phyloP scores from a whole-genome alignment of 2,888 invertebrate species.

The Nezara viridula region DNA sequence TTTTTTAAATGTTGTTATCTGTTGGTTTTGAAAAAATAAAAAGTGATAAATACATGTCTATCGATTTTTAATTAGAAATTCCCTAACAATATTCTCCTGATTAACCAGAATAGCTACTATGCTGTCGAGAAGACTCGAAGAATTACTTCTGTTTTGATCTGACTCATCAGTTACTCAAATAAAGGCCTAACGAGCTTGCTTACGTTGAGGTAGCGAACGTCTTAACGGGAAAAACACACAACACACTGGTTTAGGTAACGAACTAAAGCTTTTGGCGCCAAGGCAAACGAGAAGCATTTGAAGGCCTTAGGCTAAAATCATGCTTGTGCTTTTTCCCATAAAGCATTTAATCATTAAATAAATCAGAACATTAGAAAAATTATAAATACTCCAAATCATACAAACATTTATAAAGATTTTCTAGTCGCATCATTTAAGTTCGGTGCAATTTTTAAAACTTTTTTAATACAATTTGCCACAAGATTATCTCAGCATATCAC shows the following conservation, averaged over 20 bases:
- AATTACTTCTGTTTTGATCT: not conserved
- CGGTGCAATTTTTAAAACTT: too few species aligned
- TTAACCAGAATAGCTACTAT: not conserved
- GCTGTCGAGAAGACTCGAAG: not conserved
- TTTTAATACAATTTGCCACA: too few species aligned
- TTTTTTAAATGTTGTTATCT: too few species aligned
- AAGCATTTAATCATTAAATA: not conserved
- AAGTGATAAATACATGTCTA: too few species aligned
- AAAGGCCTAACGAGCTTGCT: not conserved
- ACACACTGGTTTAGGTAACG: not conserved
- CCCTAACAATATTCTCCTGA: not conserved
- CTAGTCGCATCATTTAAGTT: too few species aligned
- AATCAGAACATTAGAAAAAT: not conserved
- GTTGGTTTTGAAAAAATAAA: too few species aligned
- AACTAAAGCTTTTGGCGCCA: not conserved
- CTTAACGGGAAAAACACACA: conserved; percentile 20
- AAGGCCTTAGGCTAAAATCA: not conserved
- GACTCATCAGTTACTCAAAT: conserved; percentile 14
- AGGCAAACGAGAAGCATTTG: not conserved
- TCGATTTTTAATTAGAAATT: too few species aligned
- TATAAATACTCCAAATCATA: too few species aligned
- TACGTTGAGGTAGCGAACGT: not conserved
- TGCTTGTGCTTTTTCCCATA: not conserved
- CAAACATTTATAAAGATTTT: too few species aligned
- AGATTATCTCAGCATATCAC: too few species aligned